These are phyloP conservation scores for Cephalopachus bancanus DNA, from an alignment of 2,797 vertebrate species.

Conservation along the genomic window DNA sequence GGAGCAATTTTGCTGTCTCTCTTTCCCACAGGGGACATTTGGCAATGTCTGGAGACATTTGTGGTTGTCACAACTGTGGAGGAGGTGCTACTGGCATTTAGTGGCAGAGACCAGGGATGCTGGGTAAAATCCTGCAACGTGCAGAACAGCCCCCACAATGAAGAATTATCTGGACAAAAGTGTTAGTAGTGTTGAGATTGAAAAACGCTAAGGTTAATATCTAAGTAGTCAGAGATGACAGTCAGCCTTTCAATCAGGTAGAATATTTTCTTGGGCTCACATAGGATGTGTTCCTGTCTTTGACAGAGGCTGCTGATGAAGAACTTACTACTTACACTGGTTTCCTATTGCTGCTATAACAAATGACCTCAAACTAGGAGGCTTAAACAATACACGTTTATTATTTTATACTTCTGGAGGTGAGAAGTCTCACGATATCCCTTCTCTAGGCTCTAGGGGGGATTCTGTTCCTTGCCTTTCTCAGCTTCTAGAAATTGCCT, in stretches of 20 bases:
- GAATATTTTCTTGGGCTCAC: not conserved
- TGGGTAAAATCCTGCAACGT: not conserved
- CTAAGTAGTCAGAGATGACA: not conserved
- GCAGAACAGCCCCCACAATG: not conserved
- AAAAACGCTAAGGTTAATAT: not conserved
- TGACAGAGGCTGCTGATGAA: not conserved
- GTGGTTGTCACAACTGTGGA: not conserved
- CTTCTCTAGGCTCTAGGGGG: not conserved
- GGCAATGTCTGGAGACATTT: constrained; percentile 6
- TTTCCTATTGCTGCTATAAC: not conserved
- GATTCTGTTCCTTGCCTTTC: not conserved
- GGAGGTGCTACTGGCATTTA: not conserved
- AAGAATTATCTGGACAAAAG: not conserved
- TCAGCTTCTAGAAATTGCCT: not conserved
- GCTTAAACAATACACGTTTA: not conserved
- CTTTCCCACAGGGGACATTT: not conserved
- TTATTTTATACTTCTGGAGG: not conserved
- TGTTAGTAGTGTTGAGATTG: not conserved
- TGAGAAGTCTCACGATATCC: not conserved
- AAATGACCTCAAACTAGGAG: not conserved
- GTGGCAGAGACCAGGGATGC: not conserved
- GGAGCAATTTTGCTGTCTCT: not conserved
- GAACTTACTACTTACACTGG: not conserved
- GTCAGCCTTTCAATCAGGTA: not conserved
- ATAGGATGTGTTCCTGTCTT: not conserved